Conservation (phyloP, 2,113 vertebrate species). For the Bagarius yarrelli region DNA sequence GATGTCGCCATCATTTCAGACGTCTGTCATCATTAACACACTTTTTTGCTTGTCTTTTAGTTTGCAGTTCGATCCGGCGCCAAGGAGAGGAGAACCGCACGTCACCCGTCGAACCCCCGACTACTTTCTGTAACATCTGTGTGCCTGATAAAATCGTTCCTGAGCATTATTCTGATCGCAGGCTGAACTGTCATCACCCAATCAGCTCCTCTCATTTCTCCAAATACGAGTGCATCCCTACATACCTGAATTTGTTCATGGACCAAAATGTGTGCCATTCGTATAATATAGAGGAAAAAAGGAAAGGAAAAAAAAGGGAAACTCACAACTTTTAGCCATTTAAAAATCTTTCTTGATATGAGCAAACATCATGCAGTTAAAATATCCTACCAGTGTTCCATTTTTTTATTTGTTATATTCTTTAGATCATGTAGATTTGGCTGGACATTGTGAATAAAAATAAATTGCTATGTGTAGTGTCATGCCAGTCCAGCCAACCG, state of each 20-base stretch:
- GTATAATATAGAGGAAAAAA: conserved; percentile 74
- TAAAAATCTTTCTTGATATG: conserved; percentile 8
- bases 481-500: not conserved
- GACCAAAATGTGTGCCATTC: conserved; percentile 90
- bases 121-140: conserved; percentile 90
- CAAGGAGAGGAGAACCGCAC: conserved; percentile 92
- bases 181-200: conserved; percentile 9
- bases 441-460: conserved; percentile 31
- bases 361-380: not conserved
- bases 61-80: conserved; percentile 96
- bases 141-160: conserved; percentile 44
- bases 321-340: not conserved
- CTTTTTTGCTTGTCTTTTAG: conserved; percentile 61
- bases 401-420: conserved; percentile 28
- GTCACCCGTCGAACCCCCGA: conserved; percentile 80
- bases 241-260: conserved; percentile 63
- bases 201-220: conserved; percentile 14
- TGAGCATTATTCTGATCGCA: conserved; percentile 22
- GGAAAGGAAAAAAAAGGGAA: not conserved
- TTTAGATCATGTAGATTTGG: conserved; percentile 25
- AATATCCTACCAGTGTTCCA: conserved; percentile 12
- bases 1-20: no score
- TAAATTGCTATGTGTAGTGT: not conserved
- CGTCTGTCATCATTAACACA: not conserved
- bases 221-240: not conserved